Conservation (phyloP, 2,888 invertebrate species). For the Polylopha cassiicola region DNA sequence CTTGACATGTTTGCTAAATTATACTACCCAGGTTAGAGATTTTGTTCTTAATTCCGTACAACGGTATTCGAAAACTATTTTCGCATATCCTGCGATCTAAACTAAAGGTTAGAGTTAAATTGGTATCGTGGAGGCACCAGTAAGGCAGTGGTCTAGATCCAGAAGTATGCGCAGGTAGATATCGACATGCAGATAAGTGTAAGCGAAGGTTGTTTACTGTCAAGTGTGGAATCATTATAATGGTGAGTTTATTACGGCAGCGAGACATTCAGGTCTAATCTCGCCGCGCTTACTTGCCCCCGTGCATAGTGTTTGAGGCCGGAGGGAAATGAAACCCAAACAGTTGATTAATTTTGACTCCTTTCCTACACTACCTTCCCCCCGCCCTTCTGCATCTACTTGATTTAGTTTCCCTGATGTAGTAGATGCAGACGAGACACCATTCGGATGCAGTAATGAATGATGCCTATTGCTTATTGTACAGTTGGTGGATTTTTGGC, state of each 20-base stretch:
- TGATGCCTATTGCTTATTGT: too few relatives aligned
- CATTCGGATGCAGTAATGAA: too few relatives aligned
- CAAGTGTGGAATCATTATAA: slow-evolving; percentile 9
- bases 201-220: slow-evolving; percentile 4
- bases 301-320: too few relatives aligned
- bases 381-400: too few relatives aligned
- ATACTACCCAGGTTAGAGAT: slow-evolving; percentile 46
- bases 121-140: slow-evolving; percentile 20
- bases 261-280: slow-evolving; percentile 30
- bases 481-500: too few relatives aligned
- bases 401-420: too few relatives aligned
- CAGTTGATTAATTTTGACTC: too few relatives aligned
- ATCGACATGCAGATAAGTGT: slow-evolving; percentile 6
- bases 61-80: slow-evolving; percentile 40
- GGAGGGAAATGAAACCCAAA: too few relatives aligned
- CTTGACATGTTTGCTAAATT: slow-evolving; percentile 52
- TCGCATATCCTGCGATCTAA: slow-evolving; percentile 35
- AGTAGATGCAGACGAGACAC: too few relatives aligned
- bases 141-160: slow-evolving; percentile 16
- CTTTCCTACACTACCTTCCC: too few relatives aligned
- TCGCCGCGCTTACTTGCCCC: slow-evolving; percentile 43
- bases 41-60: slow-evolving; percentile 48
- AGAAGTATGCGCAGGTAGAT: slow-evolving; percentile 1
- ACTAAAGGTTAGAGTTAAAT: slow-evolving; percentile 32
- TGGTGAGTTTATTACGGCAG: slow-evolving; percentile 11